Base-by-base conservation (phyloP, 2,113 vertebrate species). In the Ia io region DNA sequence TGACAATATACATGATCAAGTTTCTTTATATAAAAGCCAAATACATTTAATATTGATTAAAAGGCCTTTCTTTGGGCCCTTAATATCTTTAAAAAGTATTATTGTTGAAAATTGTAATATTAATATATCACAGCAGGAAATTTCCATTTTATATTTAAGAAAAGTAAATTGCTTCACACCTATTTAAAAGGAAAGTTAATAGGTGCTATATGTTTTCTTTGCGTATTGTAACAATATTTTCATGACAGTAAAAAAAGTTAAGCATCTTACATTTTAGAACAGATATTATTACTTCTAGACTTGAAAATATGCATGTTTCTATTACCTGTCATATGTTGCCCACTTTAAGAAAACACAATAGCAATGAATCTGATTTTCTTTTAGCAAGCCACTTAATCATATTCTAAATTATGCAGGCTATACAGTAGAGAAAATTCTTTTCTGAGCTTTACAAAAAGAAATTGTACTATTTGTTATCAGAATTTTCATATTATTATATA, bases 71-170 rank as follows among this genome's bases (percentile, higher is more conserved):
- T 40, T 78, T 69, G 47, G 70, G 53, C 6, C 32, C 20, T 69
- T 90, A 80, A 74, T 84, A 84, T 16, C 14, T 84, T 94, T 88
- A 90, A 78, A 65, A 49, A 71, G 18, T 28, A 17, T 82, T 94
- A 61, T 6, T 77, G 35, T 79, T 91, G 44, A 83, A 73, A 91
- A 40, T 61, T 90, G 4, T 73, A 35, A 49, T 82, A 67, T 71
- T 74, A 93, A 89, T 80, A 82, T 85, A 14, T 49, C 51, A 88
- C 63, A 42, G 18, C 6, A 63, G 25, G 20, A 91, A 59, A 88
- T 40, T 74, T 77, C 79, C 1, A 83, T 92, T 87, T 95, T 94
- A 23, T 80, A 49, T 63, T 94, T 90, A 69, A 92, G 67, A 93
- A 93, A 89, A 84, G 67, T 65, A 77, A 91, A 83, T 67, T 53